Evolutionary conservation across 2,113 vertebrate species (phyloP).

Genomic region (Rhabdornis inornatus): DNA sequence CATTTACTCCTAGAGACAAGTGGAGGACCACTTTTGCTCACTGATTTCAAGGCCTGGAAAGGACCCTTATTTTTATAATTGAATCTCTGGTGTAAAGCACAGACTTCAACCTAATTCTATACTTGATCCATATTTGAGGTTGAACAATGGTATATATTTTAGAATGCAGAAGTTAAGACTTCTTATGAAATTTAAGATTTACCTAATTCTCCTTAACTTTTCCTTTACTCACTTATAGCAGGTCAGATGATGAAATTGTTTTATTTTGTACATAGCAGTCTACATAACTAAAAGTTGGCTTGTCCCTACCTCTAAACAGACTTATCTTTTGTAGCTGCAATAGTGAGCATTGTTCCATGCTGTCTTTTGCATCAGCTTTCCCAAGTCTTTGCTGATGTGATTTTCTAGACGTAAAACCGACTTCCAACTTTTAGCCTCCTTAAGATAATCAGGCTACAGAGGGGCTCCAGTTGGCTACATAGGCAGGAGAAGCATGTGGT

Average conservation of each 20-base stretch:
- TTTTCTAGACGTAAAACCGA: not conserved
- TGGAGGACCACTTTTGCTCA: not conserved
- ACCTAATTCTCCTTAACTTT: not conserved
- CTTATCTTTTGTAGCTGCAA: not conserved
- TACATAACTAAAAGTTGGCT: not conserved
- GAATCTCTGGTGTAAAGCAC: not conserved
- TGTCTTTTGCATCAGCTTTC: not conserved
- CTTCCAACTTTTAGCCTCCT: not conserved
- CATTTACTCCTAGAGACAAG: not conserved
- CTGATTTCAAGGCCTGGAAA: not conserved
- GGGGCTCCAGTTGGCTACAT: not conserved
- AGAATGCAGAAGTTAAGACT: not conserved
- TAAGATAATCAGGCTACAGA: not conserved
- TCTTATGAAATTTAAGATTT: not conserved
- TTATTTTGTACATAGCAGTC: not conserved
- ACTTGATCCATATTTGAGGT: not conserved
- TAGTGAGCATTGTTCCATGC: not conserved
- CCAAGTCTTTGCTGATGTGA: not conserved
- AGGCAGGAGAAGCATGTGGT: not conserved
- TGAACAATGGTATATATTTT: not conserved
- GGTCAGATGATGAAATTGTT: not conserved
- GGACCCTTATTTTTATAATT: not conserved
- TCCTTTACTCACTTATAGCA: not conserved
- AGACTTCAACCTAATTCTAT: not conserved
- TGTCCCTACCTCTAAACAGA: not conserved